These are phyloP conservation scores for Melanostoma scalare DNA, from an alignment of 2,888 invertebrate genomes.

Conservation along the genomic window DNA sequence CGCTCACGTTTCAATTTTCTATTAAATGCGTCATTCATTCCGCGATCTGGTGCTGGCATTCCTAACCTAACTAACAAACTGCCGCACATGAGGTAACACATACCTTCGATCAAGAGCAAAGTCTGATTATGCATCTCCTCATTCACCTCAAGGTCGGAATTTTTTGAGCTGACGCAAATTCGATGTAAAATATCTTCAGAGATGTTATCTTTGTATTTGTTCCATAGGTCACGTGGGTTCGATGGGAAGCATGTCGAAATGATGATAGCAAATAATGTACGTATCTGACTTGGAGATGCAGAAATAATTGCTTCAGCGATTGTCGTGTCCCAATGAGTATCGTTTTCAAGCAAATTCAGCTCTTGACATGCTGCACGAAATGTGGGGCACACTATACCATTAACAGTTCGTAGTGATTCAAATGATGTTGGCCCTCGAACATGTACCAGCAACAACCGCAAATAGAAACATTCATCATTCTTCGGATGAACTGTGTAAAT, in stretches of 20 bases:
- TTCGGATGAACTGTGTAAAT: conserved; percentile 79
- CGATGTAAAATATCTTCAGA: conserved; percentile 68
- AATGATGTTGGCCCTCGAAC: conserved; percentile 68
- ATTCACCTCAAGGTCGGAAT: neutral
- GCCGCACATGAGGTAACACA: no score
- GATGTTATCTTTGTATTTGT: conserved; percentile 68
- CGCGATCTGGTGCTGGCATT: no score
- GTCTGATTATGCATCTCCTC: no score
- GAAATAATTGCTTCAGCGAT: conserved; percentile 16
- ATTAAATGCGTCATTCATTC: no score
- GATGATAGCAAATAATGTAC: conserved; percentile 23
- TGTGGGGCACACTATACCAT: conserved; percentile 73
- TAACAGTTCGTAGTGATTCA: conserved; percentile 10
- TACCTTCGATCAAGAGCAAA: no score
- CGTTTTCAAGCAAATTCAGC: conserved; percentile 24
- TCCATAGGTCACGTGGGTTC: conserved; percentile 61
- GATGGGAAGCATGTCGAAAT: conserved; percentile 16
- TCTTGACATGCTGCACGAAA: conserved; percentile 25
- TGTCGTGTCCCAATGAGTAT: conserved; percentile 7
- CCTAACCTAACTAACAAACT: no score
- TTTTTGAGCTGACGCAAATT: conserved; percentile 31
- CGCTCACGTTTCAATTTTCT: no score
- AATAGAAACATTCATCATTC: conserved; percentile 75
- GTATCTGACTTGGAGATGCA: conserved; percentile 9
- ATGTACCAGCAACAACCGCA: conserved; percentile 62